Conservation (phyloP, 2,888 invertebrate species). For the Metellina segmentata region DNA sequence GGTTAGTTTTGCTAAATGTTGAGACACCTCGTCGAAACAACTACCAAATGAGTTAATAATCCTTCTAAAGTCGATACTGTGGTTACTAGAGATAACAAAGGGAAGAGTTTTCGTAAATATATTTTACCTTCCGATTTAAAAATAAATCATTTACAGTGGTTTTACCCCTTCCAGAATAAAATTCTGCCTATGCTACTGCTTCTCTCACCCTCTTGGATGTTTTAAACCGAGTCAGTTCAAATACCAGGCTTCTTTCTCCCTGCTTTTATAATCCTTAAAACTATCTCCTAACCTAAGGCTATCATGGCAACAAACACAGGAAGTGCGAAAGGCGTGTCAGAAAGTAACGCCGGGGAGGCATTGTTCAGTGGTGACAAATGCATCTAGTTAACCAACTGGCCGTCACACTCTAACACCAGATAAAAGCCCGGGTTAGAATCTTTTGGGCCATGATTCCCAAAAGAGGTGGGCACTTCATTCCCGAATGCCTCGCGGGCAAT, state of each 20-base stretch:
- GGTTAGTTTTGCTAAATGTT: too few species aligned
- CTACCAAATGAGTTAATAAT: too few species aligned
- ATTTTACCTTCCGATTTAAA: too few species aligned
- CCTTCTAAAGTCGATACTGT: too few species aligned
- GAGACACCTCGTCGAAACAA: too few species aligned
- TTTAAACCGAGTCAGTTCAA: not conserved
- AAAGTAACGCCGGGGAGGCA: conserved; percentile 18
- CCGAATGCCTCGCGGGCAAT: conserved; percentile 40
- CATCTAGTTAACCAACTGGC: conserved; percentile 56
- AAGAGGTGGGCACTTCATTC: conserved; percentile 36
- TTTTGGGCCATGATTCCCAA: conserved; percentile 57
- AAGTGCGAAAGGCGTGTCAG: conserved; percentile 23
- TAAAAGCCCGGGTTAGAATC: conserved; percentile 54
- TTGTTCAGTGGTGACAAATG: conserved; percentile 58
- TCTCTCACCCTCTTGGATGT: not conserved
- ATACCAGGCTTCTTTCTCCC: not conserved
- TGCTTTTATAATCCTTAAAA: not conserved
- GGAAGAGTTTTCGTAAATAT: too few species aligned
- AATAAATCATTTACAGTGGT: not conserved
- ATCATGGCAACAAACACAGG: not conserved
- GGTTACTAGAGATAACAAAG: too few species aligned
- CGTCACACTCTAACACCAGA: conserved; percentile 23
- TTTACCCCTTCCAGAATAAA: not conserved
- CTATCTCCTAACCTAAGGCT: conserved; percentile 10
- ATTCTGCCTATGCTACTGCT: too few species aligned